Percentiles rank a stretch among this genome's conserved stretches.
Conservation (phyloP, 1,140 invertebrate genomes). For the Penaeus japonicus region DNA sequence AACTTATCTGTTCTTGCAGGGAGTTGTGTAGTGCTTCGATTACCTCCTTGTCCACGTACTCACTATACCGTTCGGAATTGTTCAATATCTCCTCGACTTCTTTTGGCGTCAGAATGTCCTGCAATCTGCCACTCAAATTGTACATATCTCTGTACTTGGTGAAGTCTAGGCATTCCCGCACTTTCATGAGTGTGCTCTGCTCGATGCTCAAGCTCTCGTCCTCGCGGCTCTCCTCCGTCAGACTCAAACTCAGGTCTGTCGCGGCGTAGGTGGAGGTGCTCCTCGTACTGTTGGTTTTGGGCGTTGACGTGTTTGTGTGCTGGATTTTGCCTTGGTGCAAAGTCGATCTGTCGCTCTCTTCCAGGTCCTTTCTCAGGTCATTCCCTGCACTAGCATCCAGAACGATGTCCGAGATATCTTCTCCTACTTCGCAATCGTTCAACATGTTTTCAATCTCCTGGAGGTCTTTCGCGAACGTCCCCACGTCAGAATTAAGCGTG, state of each 20-base stretch:
- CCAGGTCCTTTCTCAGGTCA: constrained; percentile 34
- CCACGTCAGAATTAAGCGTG: neutral
- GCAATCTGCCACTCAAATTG: constrained; percentile 62
- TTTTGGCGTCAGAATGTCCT: constrained; percentile 62
- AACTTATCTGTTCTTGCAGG: constrained; percentile 43
- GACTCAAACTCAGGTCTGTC: constrained; percentile 29
- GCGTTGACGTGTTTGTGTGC: constrained; percentile 49
- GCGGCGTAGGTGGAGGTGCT: neutral
- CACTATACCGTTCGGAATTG: constrained; percentile 62
- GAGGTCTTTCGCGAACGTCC: constrained; percentile 52
- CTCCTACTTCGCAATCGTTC: constrained; percentile 55
- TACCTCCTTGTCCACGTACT: constrained; percentile 62
- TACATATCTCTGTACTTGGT: constrained; percentile 63
- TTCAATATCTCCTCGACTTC: constrained; percentile 65
- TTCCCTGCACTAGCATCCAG: constrained; percentile 42
- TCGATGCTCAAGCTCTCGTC: constrained; percentile 59
- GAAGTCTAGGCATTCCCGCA: constrained; percentile 62
- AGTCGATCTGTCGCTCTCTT: constrained; percentile 1
- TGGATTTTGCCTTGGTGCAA: neutral
- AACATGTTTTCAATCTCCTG: constrained; percentile 54
- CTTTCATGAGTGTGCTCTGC: constrained; percentile 60
- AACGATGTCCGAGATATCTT: constrained; percentile 53
- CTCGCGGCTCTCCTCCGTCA: constrained; percentile 23
- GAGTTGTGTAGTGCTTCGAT: constrained; percentile 62
- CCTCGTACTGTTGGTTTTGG: constrained; percentile 33